Evolutionary conservation across 2,113 vertebrate species (phyloP).

Genomic region (Mus spicilegus): DNA sequence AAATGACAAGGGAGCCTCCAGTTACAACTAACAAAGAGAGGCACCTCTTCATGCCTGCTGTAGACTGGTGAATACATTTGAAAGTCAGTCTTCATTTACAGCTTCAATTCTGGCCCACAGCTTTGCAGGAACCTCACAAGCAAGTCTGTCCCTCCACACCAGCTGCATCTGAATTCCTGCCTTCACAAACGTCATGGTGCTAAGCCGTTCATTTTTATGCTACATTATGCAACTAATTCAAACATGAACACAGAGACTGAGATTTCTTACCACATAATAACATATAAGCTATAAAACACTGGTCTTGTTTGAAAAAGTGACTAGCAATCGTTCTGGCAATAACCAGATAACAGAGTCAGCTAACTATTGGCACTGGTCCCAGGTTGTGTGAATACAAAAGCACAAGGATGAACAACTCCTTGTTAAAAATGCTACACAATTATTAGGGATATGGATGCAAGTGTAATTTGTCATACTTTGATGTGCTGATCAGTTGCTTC

Average conservation of each 20-base stretch:
- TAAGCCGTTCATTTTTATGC: background rate
- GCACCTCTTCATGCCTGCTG: background rate
- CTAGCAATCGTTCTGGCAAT: background rate
- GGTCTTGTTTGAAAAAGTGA: background rate
- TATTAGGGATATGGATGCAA: background rate
- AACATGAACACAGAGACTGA: background rate
- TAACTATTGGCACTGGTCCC: background rate
- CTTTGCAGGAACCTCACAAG: background rate
- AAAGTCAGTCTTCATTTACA: background rate
- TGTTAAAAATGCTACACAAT: background rate
- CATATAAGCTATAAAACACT: background rate
- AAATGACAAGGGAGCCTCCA: background rate
- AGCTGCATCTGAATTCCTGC: background rate
- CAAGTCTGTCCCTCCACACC: background rate
- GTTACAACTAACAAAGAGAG: background rate
- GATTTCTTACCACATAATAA: background rate
- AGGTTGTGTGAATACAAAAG: background rate
- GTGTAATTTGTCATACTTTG: background rate
- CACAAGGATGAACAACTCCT: background rate
- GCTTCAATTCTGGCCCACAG: background rate
- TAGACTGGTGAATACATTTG: background rate
- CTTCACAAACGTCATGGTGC: background rate
- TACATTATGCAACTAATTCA: background rate
- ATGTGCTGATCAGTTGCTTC: background rate
- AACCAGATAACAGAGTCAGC: background rate